Conservation (phyloP, 2,797 vertebrate species). For the Paguma larvata region DNA sequence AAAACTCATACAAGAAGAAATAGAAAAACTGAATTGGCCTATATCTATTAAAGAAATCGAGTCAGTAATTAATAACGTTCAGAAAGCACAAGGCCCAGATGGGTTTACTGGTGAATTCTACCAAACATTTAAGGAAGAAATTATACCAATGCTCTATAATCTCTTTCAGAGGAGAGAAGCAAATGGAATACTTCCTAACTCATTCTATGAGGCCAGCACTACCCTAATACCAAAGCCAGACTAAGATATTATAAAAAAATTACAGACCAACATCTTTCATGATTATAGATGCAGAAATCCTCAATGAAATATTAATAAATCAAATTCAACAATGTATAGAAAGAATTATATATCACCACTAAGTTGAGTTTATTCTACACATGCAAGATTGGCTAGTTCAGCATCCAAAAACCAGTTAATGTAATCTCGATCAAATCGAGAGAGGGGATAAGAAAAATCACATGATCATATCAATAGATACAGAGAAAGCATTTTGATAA, state of each 20-base stretch:
- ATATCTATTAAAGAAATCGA: neutral
- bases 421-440: neutral
- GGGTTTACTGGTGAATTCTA: neutral
- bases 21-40: neutral
- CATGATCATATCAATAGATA: neutral
- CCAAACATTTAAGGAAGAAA: neutral
- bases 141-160: neutral
- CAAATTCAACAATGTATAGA: neutral
- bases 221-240: neutral
- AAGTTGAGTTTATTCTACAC: neutral
- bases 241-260: neutral
- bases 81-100: neutral
- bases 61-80: neutral
- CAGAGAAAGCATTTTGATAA: neutral
- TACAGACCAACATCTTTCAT: neutral
- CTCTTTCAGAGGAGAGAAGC: neutral
- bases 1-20: neutral
- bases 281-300: neutral
- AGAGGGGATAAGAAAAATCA: neutral
- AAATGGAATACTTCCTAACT: neutral
- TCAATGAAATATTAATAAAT: neutral
- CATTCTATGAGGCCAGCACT: neutral
- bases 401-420: neutral
- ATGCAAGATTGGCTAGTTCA: neutral
- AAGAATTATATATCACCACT: neutral